These are phyloP conservation scores for Ciconia maguari DNA, from an alignment of 2,113 vertebrate genomes.

Conservation along the genomic window DNA sequence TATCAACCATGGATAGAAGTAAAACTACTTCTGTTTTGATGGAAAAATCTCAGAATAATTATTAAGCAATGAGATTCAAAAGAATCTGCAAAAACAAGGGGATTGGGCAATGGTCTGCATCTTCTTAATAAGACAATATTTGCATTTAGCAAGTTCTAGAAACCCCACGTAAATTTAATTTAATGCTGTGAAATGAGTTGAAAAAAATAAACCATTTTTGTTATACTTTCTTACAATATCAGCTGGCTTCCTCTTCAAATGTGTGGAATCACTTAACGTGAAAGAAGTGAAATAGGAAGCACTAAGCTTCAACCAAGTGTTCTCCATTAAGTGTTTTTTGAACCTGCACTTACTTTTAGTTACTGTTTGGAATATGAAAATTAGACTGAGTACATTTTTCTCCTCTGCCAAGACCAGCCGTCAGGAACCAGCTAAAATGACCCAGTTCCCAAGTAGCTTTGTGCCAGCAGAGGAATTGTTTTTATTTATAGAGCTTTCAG, in stretches of 20 bases:
- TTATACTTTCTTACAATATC: not conserved
- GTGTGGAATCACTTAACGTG: not conserved
- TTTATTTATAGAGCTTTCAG: not conserved
- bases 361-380: not conserved
- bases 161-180: not conserved
- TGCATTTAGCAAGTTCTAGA: not conserved
- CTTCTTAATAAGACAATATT: not conserved
- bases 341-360: not conserved
- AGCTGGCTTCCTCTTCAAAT: not conserved
- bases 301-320: not conserved
- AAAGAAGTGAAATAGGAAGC: not conserved
- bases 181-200: not conserved
- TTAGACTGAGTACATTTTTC: not conserved
- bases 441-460: not conserved
- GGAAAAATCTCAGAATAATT: not conserved
- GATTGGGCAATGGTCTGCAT: not conserved
- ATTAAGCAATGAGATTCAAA: not conserved
- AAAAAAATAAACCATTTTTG: not conserved
- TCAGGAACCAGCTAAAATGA: not conserved
- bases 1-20: not conserved
- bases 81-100: not conserved
- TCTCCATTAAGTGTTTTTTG: not conserved
- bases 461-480: not conserved
- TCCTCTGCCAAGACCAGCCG: not conserved
- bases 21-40: not conserved